A percentile compares a stretch with the other conserved stretches of the same genome.
Conservation (phyloP, 2,113 vertebrate genomes). For the Symphodus melops region DNA sequence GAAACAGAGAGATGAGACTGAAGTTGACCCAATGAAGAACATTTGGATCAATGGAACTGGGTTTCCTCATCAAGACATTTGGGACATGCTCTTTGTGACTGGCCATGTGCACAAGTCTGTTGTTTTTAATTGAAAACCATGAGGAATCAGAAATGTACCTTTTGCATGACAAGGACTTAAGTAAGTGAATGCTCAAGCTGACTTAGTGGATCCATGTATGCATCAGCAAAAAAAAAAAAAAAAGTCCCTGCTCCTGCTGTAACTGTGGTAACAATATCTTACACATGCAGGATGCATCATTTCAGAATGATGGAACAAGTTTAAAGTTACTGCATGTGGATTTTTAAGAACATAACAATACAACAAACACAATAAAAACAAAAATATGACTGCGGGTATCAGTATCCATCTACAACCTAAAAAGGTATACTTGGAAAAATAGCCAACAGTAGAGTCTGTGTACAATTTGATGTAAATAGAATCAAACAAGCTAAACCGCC, state of each 20-base stretch:
- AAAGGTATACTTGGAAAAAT: slow-evolving; percentile 10
- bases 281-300: neutral
- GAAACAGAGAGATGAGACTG: slow-evolving; percentile 4
- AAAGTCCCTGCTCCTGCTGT: neutral
- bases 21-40: neutral
- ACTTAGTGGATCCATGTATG: neutral
- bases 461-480: slow-evolving; percentile 45
- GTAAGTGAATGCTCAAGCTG: neutral
- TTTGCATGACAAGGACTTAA: neutral
- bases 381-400: too few species aligned
- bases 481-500: slow-evolving; percentile 21
- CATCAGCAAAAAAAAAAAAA: slow-evolving; percentile 7
- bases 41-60: neutral
- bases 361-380: slow-evolving; percentile 41
- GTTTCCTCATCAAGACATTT: neutral
- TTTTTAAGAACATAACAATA: slow-evolving; percentile 31
- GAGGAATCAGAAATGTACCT: too few species aligned
- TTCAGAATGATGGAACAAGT: slow-evolving; percentile 13
- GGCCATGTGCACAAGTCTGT: neutral
- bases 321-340: slow-evolving; percentile 17
- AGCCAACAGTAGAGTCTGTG: slow-evolving; percentile 5
- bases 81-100: neutral
- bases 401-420: slow-evolving; percentile 41
- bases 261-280: neutral
- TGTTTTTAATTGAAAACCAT: too few species aligned